These are phyloP conservation scores for Carposina sasakii DNA, from an alignment of 1,140 invertebrate species.

Conservation along the genomic window DNA sequence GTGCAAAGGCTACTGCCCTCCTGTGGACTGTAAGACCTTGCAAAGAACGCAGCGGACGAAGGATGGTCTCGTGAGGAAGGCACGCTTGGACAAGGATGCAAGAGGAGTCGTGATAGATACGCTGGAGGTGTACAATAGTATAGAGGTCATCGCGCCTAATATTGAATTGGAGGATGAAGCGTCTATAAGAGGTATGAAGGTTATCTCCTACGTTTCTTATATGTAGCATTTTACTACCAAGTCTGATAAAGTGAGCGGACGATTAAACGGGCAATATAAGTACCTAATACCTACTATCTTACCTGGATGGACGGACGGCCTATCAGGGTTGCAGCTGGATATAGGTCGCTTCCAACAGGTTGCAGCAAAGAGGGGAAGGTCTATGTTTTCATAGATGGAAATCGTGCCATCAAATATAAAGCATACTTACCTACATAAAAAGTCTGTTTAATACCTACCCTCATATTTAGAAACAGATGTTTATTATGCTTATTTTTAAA, in stretches of 20 bases:
- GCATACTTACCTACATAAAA: no score
- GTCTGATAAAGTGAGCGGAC: background rate
- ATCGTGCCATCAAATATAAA: no score
- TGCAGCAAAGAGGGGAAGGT: no score
- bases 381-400: no score
- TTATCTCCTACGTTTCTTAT: background rate
- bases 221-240: background rate
- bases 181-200: conserved; percentile 59
- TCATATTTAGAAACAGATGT: no score
- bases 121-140: conserved; percentile 83
- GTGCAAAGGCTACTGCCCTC: conserved; percentile 78
- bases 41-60: conserved; percentile 60
- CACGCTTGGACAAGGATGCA: conserved; percentile 64
- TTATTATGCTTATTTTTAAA: no score
- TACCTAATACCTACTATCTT: background rate
- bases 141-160: conserved; percentile 83
- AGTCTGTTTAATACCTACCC: no score
- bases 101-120: conserved; percentile 77
- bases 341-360: no score
- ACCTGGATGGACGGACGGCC: no score
- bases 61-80: conserved; percentile 61
- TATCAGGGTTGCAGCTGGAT: no score
- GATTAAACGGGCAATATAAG: background rate
- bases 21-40: conserved; percentile 69
- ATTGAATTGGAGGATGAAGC: conserved; percentile 78